These are phyloP conservation scores for Drosophila arizonae DNA, from an alignment of 1,140 invertebrate genomes.

Conservation along the genomic window DNA sequence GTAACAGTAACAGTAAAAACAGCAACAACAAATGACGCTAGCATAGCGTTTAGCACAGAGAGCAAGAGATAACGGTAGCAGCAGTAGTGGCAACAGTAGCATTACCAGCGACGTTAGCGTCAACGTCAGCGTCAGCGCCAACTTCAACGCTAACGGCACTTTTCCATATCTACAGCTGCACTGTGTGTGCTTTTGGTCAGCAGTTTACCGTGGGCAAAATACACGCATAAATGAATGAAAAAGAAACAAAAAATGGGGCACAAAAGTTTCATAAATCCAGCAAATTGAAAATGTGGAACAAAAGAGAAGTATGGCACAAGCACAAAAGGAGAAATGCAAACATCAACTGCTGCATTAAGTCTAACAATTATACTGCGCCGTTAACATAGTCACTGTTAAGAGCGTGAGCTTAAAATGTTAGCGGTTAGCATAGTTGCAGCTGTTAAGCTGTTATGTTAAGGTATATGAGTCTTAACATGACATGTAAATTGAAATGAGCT, in stretches of 20 bases:
- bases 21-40: slow-evolving; percentile 33
- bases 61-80: slow-evolving; percentile 26
- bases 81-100: not conserved
- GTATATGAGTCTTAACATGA: no score
- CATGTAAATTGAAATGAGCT: no score
- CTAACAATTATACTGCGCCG: not conserved
- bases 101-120: slow-evolving; percentile 16
- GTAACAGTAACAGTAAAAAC: slow-evolving; percentile 22
- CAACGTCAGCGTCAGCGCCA: slow-evolving; percentile 6
- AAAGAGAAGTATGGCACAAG: not conserved
- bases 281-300: not conserved
- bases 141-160: slow-evolving; percentile 33
- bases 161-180: slow-evolving; percentile 34
- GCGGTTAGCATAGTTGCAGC: no score
- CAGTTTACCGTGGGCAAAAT: slow-evolving; percentile 13
- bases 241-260: not conserved
- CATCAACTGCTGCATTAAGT: slow-evolving; percentile 1
- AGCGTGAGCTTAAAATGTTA: not conserved
- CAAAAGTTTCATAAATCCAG: not conserved
- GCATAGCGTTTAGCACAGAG: slow-evolving; percentile 42
- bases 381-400: not conserved
- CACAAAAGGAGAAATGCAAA: not conserved
- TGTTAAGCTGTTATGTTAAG: no score
- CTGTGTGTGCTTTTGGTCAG: slow-evolving; percentile 22
- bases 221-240: not conserved